A percentile compares a stretch with the other conserved stretches of the same genome.
Evolutionary conservation across 2,797 vertebrate species (phyloP).

Genomic region (Ptychadena robeensis): DNA sequence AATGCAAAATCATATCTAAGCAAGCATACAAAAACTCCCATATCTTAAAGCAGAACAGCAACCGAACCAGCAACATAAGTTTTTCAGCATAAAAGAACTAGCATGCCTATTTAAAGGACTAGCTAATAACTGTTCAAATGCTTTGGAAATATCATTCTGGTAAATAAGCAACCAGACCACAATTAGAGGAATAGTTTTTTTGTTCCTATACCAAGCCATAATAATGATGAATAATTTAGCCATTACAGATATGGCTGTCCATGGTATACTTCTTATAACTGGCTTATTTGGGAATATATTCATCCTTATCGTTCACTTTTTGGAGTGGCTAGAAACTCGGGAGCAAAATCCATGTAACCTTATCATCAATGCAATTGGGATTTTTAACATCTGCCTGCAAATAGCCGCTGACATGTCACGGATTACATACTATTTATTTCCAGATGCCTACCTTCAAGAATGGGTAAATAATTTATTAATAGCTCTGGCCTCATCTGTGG

Average conservation of each 20-base stretch:
- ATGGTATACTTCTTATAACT: constrained; percentile 24
- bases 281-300: constrained; percentile 40
- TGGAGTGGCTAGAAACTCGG: constrained; percentile 35
- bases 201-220: background rate
- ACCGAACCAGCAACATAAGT: too few relatives aligned
- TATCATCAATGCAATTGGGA: constrained; percentile 32
- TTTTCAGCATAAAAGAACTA: too few relatives aligned
- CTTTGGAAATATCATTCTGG: background rate
- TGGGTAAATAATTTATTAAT: constrained; percentile 8
- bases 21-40: background rate
- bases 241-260: background rate
- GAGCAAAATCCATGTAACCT: constrained; percentile 30
- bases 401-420: constrained; percentile 10
- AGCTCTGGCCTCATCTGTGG: background rate
- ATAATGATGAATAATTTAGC: background rate
- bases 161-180: background rate
- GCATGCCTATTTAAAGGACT: background rate
- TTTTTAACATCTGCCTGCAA: constrained; percentile 40
- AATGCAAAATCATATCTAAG: too few relatives aligned
- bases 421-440: constrained; percentile 1
- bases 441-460: background rate
- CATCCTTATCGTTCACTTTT: constrained; percentile 26
- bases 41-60: too few relatives aligned
- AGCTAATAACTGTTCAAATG: too few relatives aligned
- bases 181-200: background rate